Evolutionary conservation across 2,113 vertebrate genomes (phyloP), one percentile per base, ranked within the genome.

Genomic region (Esox niger): DNA sequence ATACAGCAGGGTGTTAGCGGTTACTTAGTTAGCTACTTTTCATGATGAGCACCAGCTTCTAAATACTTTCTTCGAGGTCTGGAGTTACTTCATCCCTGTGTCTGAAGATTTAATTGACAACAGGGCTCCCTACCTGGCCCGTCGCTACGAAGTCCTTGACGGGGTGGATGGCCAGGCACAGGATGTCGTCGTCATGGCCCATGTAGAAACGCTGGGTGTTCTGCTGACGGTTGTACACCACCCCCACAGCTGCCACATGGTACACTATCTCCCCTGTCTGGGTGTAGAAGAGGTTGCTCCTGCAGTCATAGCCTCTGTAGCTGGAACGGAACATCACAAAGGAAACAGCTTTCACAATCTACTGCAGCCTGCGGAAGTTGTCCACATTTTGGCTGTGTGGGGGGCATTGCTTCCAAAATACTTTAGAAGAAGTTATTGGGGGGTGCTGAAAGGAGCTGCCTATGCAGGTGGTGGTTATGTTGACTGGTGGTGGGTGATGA

Each of bases 221-320:
- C 86, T 98, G 96, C 26, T 99, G 97, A 2, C 97, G 91, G 87
- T 98, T 99, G 79, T 98, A 98, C 68, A 99, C 95, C 62, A 99
- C 91, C 6, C 96, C 97, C 58, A 99, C 94, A 0, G 97, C 97
- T 2, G 97, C 97, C 58, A 98, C 97, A 0, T 99, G 97, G 89
- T 98, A 98, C 3, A 99, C 97, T 11, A 99, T 97, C 79, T 99
- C 97, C 55, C 97, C 97, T 0, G 93, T 96, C 89, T 98, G 97
- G 58, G 97, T 99, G 81, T 99, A 99, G 84, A 98, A 99, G 29
- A 99, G 89, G 84, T 99, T 99, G 90, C 95, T 98, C 21, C 97
- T 93, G 79, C 97, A 99, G 86, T 99, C 97, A 47, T 96, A 97
- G 55, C 96, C 97, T 82, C 97, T 92, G 92, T 99, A 99, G 85